Evolutionary conservation across 2,888 invertebrate species (phyloP).

Genomic region (Xylota segnis): DNA sequence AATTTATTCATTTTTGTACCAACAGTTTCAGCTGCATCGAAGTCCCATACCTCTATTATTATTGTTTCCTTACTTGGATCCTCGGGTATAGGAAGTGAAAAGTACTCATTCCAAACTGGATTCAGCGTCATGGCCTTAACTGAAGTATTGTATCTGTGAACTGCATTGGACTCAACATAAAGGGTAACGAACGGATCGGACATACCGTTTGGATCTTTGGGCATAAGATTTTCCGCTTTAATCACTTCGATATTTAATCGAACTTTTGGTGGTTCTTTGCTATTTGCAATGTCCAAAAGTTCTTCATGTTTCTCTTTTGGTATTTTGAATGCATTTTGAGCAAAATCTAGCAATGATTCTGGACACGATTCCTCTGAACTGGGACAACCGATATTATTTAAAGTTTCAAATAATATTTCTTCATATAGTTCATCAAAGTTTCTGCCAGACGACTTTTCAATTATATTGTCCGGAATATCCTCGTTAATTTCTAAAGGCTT

Average conservation of each 20-base stretch:
- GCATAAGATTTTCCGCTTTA: constrained; percentile 93
- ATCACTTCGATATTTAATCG: constrained; percentile 94
- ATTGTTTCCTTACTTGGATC: constrained; percentile 90
- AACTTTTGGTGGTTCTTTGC: constrained; percentile 93
- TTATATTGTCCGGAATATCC: constrained; percentile 68
- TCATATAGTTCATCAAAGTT: constrained; percentile 92
- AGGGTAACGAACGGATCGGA: constrained; percentile 99
- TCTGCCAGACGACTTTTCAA: constrained; percentile 54
- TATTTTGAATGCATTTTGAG: constrained; percentile 91
- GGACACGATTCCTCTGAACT: constrained; percentile 89
- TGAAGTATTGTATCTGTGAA: constrained; percentile 94
- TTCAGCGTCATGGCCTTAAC: constrained; percentile 95
- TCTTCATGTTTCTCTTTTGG: constrained; percentile 90
- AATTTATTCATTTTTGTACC: constrained; percentile 94
- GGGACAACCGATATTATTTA: constrained; percentile 93
- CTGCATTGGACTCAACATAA: constrained; percentile 91
- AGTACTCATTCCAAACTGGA: constrained; percentile 98
- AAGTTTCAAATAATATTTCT: constrained; percentile 92
- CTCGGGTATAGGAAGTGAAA: constrained; percentile 92
- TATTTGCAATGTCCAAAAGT: constrained; percentile 89
- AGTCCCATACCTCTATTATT: constrained; percentile 95
- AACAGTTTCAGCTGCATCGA: constrained; percentile 95
- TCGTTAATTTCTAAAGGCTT: constrained; percentile 38
- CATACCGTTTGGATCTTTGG: constrained; percentile 96
- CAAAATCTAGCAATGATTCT: constrained; percentile 89